Conservation (phyloP, 2,113 vertebrate genomes). For the Noturus placidus region DNA sequence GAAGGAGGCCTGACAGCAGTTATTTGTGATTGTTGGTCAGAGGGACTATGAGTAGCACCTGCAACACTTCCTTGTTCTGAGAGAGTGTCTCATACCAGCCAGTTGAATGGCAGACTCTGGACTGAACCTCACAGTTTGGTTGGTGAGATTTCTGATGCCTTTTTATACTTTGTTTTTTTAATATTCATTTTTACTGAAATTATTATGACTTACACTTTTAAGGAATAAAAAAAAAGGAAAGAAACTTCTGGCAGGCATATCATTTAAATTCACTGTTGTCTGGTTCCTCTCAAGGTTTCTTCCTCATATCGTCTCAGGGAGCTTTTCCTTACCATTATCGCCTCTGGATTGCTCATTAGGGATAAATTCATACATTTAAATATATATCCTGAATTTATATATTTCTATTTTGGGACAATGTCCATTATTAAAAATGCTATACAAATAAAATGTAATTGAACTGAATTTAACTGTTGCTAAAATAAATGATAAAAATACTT, state of each 20-base stretch:
- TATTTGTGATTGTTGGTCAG: conserved; percentile 66
- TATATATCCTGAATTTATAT: too few species aligned
- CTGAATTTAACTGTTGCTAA: conserved; percentile 51
- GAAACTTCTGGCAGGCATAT: conserved; percentile 58
- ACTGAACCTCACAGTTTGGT: conserved; percentile 60
- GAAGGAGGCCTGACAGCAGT: conserved; percentile 51
- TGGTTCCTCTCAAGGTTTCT: too few species aligned
- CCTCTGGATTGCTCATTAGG: too few species aligned
- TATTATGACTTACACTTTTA: conserved; percentile 62
- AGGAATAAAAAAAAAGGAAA: conserved; percentile 60
- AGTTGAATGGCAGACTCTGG: conserved; percentile 57
- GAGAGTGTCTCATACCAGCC: conserved; percentile 27
- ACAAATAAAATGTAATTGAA: too few species aligned
- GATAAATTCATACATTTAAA: too few species aligned
- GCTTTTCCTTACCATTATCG: too few species aligned
- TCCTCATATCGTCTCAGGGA: too few species aligned
- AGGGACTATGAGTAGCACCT: conserved; percentile 58
- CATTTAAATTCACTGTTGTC: conserved; percentile 60
- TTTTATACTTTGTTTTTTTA: conserved; percentile 57
- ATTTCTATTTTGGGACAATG: too few species aligned
- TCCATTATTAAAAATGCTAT: too few species aligned
- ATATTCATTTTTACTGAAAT: conserved; percentile 58
- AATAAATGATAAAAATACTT: conserved; percentile 60
- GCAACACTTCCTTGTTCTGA: conserved; percentile 56
- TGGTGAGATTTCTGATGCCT: conserved; percentile 58